Base-by-base conservation (phyloP, 1,140 invertebrate genomes). In the Macrocentrus cingulum region DNA sequence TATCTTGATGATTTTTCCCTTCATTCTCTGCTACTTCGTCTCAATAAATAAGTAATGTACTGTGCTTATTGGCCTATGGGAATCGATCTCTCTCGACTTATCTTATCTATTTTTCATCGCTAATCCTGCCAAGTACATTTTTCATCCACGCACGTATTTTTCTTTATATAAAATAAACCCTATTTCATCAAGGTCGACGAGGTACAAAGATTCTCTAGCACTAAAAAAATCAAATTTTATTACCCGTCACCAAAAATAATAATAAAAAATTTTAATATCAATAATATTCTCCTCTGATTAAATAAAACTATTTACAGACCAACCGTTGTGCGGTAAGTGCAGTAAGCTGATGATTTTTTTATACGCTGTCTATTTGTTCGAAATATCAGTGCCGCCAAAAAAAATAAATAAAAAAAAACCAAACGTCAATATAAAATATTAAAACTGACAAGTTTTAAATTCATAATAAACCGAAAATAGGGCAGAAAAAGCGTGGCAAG, bases 121-220 rank as follows among this genome's bases (percentile, higher is more conserved):
- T 34, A 2, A 8, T 51, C 37, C 41, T 42, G 19, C 34, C 50
- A 29, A 22, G 44, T 46, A 36, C 15, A 50, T 56, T 50, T 39
- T 34, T 50, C 36, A 25, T 45, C 48, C 22, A 56, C 29, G 34
- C 13, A 52, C 29, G 36, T 44, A 23, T 34, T 48, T 25, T 32
- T 18, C 7, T 51, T 60, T 41, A 55, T n/a, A n/a, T n/a, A 55
- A 57, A 53, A 61, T 56, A 36, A 41, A 50, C 51, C 20, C 45
- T 42, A 19, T 9, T 50, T 49, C 52, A 44, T 45, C 37, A 60
- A 53, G 32, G 60, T 56, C 60, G 63, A 70, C 63, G 67, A 64
- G 61, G 68, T 74, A 76, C 67, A 74, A 76, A 74, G 74, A 68
- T 75, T 59, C 66, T 71, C 64, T 66, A 60, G 39, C 57, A 58